These are phyloP conservation scores for Theocolax elegans DNA, from an alignment of 1,140 invertebrate species.

Conservation along the genomic window DNA sequence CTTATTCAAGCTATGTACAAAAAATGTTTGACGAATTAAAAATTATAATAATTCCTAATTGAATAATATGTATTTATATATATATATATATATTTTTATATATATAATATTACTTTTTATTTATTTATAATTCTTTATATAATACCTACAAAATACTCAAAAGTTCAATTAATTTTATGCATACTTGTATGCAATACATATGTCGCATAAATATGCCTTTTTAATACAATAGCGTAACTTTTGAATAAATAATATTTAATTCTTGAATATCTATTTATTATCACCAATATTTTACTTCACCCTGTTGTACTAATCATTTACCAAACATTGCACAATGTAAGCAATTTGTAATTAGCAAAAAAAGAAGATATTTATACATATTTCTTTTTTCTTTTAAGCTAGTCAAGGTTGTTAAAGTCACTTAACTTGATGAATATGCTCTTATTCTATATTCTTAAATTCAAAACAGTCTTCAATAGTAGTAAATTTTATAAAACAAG, in stretches of 20 bases:
- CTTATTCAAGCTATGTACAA: constrained; percentile 14
- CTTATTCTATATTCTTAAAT: neutral
- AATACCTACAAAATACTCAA: too few relatives aligned
- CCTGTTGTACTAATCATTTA: constrained; percentile 50
- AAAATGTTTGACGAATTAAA: neutral
- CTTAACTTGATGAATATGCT: neutral
- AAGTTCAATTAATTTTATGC: too few relatives aligned
- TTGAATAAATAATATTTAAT: constrained; percentile 41
- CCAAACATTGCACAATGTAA: constrained; percentile 8
- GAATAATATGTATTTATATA: too few relatives aligned
- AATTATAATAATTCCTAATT: constrained; percentile 1
- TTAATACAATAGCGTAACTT: too few relatives aligned
- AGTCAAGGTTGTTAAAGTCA: too few relatives aligned
- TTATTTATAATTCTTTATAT: too few relatives aligned
- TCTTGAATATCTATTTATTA: constrained; percentile 47
- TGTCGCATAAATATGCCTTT: too few relatives aligned
- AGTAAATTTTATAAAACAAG: neutral
- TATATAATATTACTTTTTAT: too few relatives aligned
- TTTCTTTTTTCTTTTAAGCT: too few relatives aligned
- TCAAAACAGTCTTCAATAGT: constrained; percentile 19
- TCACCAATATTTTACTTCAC: constrained; percentile 48
- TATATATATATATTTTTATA: too few relatives aligned
- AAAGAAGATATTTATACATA: too few relatives aligned
- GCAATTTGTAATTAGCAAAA: constrained; percentile 21
- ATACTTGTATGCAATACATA: too few relatives aligned